Conservation (phyloP, 2,888 invertebrate species). For the Pristionchus entomophagus region DNA sequence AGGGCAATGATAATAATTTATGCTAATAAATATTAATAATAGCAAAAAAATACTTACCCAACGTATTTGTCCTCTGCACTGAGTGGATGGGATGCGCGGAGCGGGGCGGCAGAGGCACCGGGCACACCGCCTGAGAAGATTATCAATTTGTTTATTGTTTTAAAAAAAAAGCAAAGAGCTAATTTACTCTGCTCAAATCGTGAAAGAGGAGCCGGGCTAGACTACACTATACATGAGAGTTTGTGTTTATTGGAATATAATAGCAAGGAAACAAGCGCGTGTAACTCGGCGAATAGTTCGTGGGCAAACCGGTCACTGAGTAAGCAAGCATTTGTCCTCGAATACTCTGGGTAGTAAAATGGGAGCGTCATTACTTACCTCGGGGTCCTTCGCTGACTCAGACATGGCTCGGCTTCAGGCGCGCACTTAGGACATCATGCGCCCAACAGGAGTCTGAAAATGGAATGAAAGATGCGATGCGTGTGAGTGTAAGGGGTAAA, state of each 20-base stretch:
- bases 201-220: too few species aligned
- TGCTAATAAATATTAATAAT: too few species aligned
- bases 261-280: too few species aligned
- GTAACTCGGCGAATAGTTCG: too few species aligned
- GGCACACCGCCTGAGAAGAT: slow-evolving; percentile 45
- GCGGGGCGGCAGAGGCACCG: slow-evolving; percentile 20
- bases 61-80: neutral
- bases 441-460: neutral
- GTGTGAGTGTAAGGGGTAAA: neutral
- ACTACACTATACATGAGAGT: too few species aligned
- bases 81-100: slow-evolving; percentile 26
- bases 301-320: slow-evolving; percentile 9
- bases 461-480: neutral
- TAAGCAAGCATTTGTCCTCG: neutral
- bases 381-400: slow-evolving; percentile 29
- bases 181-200: too few species aligned
- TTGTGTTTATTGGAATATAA: too few species aligned
- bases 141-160: too few species aligned
- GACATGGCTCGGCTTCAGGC: neutral
- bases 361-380: neutral
- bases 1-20: too few species aligned
- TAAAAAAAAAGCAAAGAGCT: too few species aligned
- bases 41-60: too few species aligned
- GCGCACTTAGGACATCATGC: neutral
- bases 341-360: neutral